Conservation (phyloP, 2,113 vertebrate genomes). For the Rhynchopsitta pachyrhyncha region DNA sequence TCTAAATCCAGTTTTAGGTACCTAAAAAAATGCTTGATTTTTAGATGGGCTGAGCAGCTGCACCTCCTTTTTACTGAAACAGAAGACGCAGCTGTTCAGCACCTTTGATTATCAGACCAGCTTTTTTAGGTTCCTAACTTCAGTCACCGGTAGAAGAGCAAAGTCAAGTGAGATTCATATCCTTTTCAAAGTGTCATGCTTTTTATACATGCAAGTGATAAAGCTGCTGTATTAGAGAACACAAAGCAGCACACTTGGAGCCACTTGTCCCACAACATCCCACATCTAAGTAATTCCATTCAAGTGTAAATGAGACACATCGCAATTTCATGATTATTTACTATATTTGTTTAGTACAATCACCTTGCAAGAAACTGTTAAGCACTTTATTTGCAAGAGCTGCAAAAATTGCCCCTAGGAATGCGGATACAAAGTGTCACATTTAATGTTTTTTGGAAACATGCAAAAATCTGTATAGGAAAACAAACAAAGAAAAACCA, state of each 20-base stretch:
- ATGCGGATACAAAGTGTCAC: background rate
- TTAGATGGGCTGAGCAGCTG: background rate
- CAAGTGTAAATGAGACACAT: constrained; percentile 26
- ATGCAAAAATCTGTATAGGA: background rate
- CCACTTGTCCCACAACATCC: background rate
- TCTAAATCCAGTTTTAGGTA: constrained; percentile 8
- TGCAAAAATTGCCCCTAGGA: constrained; percentile 12
- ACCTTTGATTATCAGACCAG: background rate
- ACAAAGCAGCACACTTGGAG: background rate
- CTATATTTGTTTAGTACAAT: constrained; percentile 46
- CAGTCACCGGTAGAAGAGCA: background rate
- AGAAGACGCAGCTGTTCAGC: background rate
- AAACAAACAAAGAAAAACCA: background rate
- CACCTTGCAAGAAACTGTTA: constrained; percentile 25
- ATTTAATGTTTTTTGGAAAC: background rate
- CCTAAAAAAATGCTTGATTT: background rate
- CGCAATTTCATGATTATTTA: constrained; percentile 56
- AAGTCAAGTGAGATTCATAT: background rate
- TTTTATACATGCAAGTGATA: background rate
- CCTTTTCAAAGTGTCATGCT: background rate
- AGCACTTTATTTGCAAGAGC: background rate
- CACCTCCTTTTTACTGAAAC: background rate
- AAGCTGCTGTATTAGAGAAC: background rate
- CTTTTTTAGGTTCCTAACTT: constrained; percentile 17
- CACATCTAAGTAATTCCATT: constrained; percentile 39